Percentiles rank a stretch among this genome's conserved stretches.
phyloP scores from a whole-genome alignment of 2,113 vertebrate genomes.

The Sinocyclocheilus grahami region DNA sequence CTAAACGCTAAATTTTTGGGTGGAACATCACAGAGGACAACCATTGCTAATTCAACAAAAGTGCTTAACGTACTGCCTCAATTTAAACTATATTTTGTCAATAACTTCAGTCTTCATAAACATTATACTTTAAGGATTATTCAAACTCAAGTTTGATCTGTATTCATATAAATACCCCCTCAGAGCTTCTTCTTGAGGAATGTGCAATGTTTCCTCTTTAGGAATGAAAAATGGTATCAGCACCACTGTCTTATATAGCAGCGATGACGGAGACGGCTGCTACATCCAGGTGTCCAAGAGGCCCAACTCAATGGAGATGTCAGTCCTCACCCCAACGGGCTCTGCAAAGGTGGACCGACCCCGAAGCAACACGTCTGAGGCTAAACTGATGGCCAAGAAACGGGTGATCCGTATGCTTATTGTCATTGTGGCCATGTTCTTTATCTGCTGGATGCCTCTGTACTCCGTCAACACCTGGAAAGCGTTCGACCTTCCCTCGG shows the following conservation, averaged over 20 bases:
- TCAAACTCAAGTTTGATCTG: background rate
- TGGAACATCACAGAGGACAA: too few species aligned
- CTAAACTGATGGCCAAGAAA: constrained; percentile 90
- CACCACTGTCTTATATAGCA: constrained; percentile 44
- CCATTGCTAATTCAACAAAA: too few species aligned
- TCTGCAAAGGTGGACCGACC: constrained; percentile 71
- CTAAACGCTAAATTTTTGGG: too few species aligned
- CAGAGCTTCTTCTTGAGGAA: background rate
- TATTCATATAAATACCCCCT: constrained; percentile 8
- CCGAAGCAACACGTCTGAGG: constrained; percentile 80
- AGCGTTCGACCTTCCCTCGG: constrained; percentile 80
- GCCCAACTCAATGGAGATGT: constrained; percentile 82
- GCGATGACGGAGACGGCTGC: constrained; percentile 87
- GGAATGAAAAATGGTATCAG: constrained; percentile 70
- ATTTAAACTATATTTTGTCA: too few species aligned
- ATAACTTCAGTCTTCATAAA: too few species aligned
- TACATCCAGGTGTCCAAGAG: constrained; percentile 82
- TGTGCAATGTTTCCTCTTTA: constrained; percentile 46
- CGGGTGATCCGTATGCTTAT: constrained; percentile 94
- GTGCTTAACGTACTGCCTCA: too few species aligned
- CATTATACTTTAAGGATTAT: too few species aligned
- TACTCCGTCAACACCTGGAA: constrained; percentile 93
- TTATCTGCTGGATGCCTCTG: constrained; percentile 93
- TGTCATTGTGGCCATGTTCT: constrained; percentile 90
- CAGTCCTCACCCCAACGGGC: constrained; percentile 65